Evolutionary conservation across 2,113 vertebrate genomes (phyloP).

Genomic region (Dryoscopus gambensis): DNA sequence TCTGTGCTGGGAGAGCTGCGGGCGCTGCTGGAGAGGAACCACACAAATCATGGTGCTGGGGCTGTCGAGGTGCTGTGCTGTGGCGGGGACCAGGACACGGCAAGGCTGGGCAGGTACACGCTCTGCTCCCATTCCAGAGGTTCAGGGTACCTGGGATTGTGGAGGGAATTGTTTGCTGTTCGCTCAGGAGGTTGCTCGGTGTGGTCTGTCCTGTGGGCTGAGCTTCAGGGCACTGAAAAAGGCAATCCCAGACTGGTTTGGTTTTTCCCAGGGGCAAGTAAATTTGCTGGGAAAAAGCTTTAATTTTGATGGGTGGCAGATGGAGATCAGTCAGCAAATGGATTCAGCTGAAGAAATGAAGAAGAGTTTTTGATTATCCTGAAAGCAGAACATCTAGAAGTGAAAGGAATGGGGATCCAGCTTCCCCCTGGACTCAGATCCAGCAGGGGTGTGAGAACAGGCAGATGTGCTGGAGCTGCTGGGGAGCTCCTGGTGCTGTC

Average conservation of each 20-base stretch:
- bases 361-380: not conserved
- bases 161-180: not conserved
- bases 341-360: not conserved
- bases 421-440: not conserved
- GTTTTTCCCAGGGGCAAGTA: not conserved
- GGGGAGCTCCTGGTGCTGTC: not conserved
- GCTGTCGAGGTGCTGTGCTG: not conserved
- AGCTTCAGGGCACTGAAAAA: not conserved
- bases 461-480: not conserved
- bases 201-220: not conserved
- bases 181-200: not conserved
- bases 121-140: not conserved
- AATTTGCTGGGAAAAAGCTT: not conserved
- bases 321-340: not conserved
- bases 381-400: not conserved
- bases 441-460: not conserved
- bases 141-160: not conserved
- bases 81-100: not conserved
- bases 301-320: not conserved
- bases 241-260: not conserved
- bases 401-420: not conserved
- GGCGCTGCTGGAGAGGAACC: not conserved
- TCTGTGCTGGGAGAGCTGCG: not conserved
- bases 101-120: not conserved
- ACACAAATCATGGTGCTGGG: accelerated